Conservation (phyloP, 2,888 invertebrate genomes). For the Acronicta psi region DNA sequence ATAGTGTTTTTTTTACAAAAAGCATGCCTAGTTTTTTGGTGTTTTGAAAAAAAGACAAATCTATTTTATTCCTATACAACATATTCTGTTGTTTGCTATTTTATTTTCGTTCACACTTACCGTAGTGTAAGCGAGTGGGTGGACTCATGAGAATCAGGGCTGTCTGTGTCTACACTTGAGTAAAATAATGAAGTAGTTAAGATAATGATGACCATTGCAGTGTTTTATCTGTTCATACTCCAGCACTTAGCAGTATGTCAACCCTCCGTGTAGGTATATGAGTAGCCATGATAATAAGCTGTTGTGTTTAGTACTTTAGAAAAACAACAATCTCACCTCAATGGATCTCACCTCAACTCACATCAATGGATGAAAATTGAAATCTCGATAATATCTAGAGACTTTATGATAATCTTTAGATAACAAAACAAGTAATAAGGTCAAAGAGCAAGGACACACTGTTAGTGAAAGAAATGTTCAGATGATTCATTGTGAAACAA, state of each 20-base stretch:
- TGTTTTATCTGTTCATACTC: neutral
- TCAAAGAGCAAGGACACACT: neutral
- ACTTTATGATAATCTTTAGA: no score
- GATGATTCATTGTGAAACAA: neutral
- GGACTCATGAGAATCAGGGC: conserved; percentile 37
- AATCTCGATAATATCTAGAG: no score
- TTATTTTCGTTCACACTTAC: conserved; percentile 46
- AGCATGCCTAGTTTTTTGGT: neutral
- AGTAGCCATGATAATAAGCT: no score
- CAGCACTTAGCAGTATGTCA: neutral
- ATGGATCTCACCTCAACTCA: no score
- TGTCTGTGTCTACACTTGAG: conserved; percentile 27
- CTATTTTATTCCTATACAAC: conserved; percentile 7
- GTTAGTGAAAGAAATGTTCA: neutral
- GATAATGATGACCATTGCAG: neutral
- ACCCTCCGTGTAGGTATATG: neutral
- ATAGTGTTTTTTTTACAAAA: no score
- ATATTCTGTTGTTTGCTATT: conserved; percentile 28
- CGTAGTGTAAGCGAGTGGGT: conserved; percentile 38
- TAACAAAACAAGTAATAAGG: neutral
- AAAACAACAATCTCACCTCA: no score
- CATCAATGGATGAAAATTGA: no score
- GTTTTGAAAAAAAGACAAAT: conserved; percentile 16
- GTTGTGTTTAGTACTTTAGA: no score
- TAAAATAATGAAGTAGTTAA: neutral